Percentiles rank a stretch among this genome's conserved stretches.
phyloP scores from a whole-genome alignment of 2,888 invertebrate genomes.

The Lypha dubia region DNA sequence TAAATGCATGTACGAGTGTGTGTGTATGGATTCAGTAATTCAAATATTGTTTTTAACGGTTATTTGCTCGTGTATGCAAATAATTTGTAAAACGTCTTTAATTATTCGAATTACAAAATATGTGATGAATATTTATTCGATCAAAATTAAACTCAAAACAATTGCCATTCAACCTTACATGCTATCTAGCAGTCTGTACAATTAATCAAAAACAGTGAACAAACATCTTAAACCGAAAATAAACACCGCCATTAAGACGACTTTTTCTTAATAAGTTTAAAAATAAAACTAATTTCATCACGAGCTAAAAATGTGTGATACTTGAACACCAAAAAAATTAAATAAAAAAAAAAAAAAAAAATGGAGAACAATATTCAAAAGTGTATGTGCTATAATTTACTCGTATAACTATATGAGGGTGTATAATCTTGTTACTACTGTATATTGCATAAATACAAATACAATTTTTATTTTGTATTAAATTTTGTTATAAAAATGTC shows the following conservation, averaged over 20 bases:
- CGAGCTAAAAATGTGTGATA: constrained; percentile 43
- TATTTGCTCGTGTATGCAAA: neutral
- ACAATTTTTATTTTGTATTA: neutral
- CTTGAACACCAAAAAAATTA: constrained; percentile 10
- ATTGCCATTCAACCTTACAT: neutral
- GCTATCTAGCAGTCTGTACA: neutral
- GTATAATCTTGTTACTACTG: neutral
- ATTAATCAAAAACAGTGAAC: constrained; percentile 42
- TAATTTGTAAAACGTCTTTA: neutral
- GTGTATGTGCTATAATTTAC: neutral
- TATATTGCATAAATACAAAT: neutral
- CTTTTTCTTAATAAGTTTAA: constrained; percentile 32
- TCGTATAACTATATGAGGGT: neutral
- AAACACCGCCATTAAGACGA: constrained; percentile 62
- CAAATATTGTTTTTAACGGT: neutral
- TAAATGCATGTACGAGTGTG: too few relatives aligned
- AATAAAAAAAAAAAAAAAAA: too few relatives aligned
- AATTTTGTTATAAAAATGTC: constrained; percentile 42
- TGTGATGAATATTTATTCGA: neutral
- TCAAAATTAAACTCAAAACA: neutral
- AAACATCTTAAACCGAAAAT: constrained; percentile 45
- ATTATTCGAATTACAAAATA: neutral
- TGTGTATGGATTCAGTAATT: neutral
- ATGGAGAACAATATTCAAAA: neutral
- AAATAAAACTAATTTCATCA: constrained; percentile 39